Evolutionary conservation across 2,113 vertebrate species (phyloP), one percentile per base, ranked within the genome.

Genomic region (Siphamia tubifer): DNA sequence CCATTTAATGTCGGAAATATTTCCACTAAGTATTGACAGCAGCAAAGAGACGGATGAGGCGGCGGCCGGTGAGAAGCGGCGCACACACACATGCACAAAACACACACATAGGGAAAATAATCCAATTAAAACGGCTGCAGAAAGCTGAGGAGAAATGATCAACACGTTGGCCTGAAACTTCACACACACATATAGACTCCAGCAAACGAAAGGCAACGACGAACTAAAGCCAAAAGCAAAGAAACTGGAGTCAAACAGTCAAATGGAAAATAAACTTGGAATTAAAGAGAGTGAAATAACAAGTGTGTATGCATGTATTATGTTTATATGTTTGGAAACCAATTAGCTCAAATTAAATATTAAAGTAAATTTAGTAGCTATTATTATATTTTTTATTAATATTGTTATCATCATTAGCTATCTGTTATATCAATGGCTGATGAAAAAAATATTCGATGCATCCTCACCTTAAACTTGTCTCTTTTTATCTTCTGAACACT

Each of bases 1-100:
- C 82, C 79, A 84, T 79, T 87, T 85, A 87, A 88, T 74, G 84
- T 82, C 83, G 85, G 83, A 88, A 91, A 91, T 89, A 82, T 87
- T 90, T 87, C 65, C 67, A 61, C 45, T 64, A 63, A 74, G 77
- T 88, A 89, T 84, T 87, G 90, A 87, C 86, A 87, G 69, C 56
- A 45, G 13, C n/a, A n/a, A n/a, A 34, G 61, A 84, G 78, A 86
- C 70, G 64, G 65, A 68, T 44, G 80, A 80, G n/a, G n/a, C n/a
- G 79, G 40, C 65, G 74, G 73, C 40, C 58, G 39, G 16, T 19
- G 48, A 67, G 52, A 16, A 32, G 64, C 44, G 52, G 38, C 79
- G 52, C 65, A 32, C 43, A 49, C 35, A 0, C 53, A 2, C n/a
- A n/a, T n/a, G n/a, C n/a, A n/a, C n/a, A n/a, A n/a, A n/a, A n/a